Conservation (phyloP, 2,797 vertebrate genomes). For the Myotis planiceps region DNA sequence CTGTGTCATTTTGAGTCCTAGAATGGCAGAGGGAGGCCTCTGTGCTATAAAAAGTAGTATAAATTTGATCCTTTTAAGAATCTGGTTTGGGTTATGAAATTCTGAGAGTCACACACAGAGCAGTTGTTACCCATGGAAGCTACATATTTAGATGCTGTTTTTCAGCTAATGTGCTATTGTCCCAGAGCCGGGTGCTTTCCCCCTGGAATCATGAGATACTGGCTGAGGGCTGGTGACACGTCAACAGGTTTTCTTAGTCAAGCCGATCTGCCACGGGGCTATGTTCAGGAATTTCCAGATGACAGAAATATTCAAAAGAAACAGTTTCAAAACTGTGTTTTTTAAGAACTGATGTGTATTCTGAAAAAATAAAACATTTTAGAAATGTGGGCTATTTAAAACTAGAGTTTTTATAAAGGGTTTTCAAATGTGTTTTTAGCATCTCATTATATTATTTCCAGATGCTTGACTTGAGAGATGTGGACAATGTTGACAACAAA, state of each 20-base stretch:
- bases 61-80: conserved; percentile 58
- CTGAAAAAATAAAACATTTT: conserved; percentile 56
- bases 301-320: conserved; percentile 76
- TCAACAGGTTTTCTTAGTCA: conserved; percentile 77
- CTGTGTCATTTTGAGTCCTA: neutral
- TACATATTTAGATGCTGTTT: conserved; percentile 58
- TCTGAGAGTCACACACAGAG: conserved; percentile 67
- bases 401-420: neutral
- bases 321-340: conserved; percentile 49
- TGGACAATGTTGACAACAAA: neutral
- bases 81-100: conserved; percentile 78
- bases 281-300: conserved; percentile 73
- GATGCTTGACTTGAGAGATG: neutral
- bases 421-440: neutral
- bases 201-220: conserved; percentile 45
- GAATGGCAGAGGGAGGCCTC: neutral
- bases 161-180: conserved; percentile 76
- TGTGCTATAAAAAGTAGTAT: conserved; percentile 72
- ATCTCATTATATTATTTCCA: conserved; percentile 40
- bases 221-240: conserved; percentile 74
- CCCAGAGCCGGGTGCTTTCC: conserved; percentile 58
- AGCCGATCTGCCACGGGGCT: conserved; percentile 66
- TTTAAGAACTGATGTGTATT: conserved; percentile 7
- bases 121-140: neutral
- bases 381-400: conserved; percentile 40